Base-by-base conservation (phyloP, 2,888 invertebrate species). In the Amblyteles armatorius region DNA sequence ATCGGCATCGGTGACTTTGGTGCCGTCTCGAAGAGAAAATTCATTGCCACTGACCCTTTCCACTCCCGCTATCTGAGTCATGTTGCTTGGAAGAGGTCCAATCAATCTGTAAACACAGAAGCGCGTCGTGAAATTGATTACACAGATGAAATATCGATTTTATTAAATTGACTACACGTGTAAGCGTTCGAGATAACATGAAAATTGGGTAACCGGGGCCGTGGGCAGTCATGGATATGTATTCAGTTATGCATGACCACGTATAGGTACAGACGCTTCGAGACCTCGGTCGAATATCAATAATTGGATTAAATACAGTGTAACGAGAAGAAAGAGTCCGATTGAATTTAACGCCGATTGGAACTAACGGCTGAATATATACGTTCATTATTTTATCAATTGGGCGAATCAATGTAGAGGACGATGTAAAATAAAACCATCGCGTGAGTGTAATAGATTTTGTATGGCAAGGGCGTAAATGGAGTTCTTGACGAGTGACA, bases 21-120 rank as follows among this genome's bases (percentile, higher is more conserved):
- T 95, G 29, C 95, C 96, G 90, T 97, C 96, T 50, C 94, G 92
- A 88, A 97, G 96, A 33, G 94, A 87, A 7, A 95, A 96, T 2
- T 94, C 95, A 36, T 94, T 94, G 0, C 93, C 90, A 0, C 94
- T 94, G 72, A 96, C 94, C 57, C 93, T 91, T 80, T 93, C 93
- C 1, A 96, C 94, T 36, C 95, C 95, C 0, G 95, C 94, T 88
- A 96, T 96, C 91, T 95, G 95, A 3, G 94, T 91, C 82, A 96
- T 94, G 80, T 94, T 94, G 1, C 93, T 89, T 0, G 95, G 94
- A 87, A 95, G 94, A 36, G 93, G 87, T 0, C 95, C 95, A 73
- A 94, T 94, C 86, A 95, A 94, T 84, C 93, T 91, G 50, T 6
- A 63, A 63, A 63, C 3, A 63, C 33, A 63, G 1, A n/a, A n/a